phyloP scores from a whole-genome alignment of 2,888 invertebrate species.

The Argyresthia albistria region DNA sequence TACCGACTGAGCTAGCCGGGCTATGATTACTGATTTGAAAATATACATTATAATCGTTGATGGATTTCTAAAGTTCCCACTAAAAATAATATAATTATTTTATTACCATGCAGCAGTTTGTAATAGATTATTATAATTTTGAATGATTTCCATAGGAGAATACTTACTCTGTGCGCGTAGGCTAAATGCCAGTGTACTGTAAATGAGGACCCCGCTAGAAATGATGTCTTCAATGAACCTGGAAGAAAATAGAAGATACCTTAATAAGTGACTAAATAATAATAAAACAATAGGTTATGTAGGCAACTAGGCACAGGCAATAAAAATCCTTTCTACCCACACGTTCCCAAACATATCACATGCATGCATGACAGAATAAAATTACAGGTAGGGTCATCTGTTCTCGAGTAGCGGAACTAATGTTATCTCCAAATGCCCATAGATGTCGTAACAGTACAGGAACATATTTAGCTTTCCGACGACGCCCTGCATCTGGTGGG shows the following conservation, averaged over 20 bases:
- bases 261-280: constrained; percentile 3
- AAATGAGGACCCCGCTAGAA: constrained; percentile 86
- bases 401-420: constrained; percentile 14
- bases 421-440: too few relatives aligned
- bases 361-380: too few relatives aligned
- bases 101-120: background rate
- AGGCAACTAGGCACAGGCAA: too few relatives aligned
- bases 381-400: constrained; percentile 24
- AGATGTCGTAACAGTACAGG: too few relatives aligned
- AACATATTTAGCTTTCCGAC: too few relatives aligned
- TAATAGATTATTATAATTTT: background rate
- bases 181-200: constrained; percentile 95
- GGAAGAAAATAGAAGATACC: constrained; percentile 30
- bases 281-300: too few relatives aligned
- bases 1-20: constrained; percentile 74
- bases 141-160: background rate
- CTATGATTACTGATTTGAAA: constrained; percentile 14
- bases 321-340: too few relatives aligned
- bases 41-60: background rate
- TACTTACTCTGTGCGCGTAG: constrained; percentile 89
- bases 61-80: background rate
- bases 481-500: too few relatives aligned
- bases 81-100: background rate
- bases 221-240: constrained; percentile 85
- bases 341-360: too few relatives aligned